Evolutionary conservation across 2,797 vertebrate genomes (phyloP).

Genomic region (Hemibagrus guttatus): DNA sequence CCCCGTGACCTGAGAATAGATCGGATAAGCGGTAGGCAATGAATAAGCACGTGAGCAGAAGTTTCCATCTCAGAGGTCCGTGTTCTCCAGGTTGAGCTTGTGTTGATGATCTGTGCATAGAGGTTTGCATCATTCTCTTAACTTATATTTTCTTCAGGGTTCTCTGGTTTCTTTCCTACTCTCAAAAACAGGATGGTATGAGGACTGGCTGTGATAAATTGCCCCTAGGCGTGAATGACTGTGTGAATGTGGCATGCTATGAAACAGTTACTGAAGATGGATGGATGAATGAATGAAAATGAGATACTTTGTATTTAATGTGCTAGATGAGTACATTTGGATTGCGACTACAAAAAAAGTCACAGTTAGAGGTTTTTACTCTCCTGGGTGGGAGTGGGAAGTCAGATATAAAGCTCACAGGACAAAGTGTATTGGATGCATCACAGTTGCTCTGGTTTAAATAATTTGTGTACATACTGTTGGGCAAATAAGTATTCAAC

Average conservation of each 20-base stretch:
- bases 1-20: no score
- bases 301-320: background rate
- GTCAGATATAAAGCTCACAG: background rate
- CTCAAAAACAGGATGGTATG: background rate
- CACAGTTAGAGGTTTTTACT: background rate
- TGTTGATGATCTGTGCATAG: background rate
- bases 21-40: no score
- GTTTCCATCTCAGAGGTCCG: background rate
- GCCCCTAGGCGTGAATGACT: background rate
- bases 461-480: background rate
- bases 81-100: background rate
- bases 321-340: background rate
- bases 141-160: background rate
- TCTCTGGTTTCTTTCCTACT: background rate
- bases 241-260: background rate
- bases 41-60: background rate
- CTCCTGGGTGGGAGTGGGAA: background rate
- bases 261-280: background rate
- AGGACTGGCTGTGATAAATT: background rate
- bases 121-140: background rate
- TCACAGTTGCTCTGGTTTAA: background rate
- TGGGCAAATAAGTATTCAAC: no score
- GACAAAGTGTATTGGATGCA: background rate
- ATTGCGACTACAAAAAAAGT: background rate
- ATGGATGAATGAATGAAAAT: background rate